A percentile compares a stretch with the other conserved stretches of the same genome.
phyloP scores from a whole-genome alignment of 2,888 invertebrate species.

The Tanytarsus gracilentus region DNA sequence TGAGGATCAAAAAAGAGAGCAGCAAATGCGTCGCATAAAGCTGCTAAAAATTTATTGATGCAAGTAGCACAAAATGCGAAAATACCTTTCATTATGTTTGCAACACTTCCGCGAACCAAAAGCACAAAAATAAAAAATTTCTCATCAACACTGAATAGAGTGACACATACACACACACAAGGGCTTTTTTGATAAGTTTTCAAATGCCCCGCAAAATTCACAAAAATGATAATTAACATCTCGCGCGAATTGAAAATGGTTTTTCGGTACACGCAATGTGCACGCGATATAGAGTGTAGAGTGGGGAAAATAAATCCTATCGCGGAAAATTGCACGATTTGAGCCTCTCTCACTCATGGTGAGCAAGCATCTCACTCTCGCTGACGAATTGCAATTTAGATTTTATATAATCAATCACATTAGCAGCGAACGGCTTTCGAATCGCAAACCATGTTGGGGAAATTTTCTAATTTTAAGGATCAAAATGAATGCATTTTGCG shows the following conservation, averaged over 20 bases:
- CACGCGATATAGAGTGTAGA: neutral
- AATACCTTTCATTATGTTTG: too few species aligned
- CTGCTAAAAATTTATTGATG: too few species aligned
- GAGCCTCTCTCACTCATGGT: neutral
- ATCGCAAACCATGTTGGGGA: too few species aligned
- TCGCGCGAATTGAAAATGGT: neutral
- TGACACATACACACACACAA: neutral
- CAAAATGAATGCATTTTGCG: too few species aligned
- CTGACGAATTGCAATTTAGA: slow-evolving; percentile 18
- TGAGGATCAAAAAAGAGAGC: too few species aligned
- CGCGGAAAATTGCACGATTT: neutral
- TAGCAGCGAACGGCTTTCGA: too few species aligned
- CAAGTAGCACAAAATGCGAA: too few species aligned
- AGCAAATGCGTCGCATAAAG: too few species aligned
- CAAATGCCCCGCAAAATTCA: too few species aligned
- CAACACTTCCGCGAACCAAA: slow-evolving; percentile 3
- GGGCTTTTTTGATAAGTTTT: too few species aligned
- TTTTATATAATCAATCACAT: slow-evolving; percentile 28
- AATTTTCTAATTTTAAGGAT: too few species aligned
- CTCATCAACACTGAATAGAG: neutral
- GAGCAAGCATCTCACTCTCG: neutral
- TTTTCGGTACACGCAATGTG: neutral
- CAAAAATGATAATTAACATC: slow-evolving; percentile 14
- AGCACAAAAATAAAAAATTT: neutral
- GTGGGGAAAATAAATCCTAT: neutral